phyloP scores from a whole-genome alignment of 2,797 vertebrate genomes.

The Benthosema pterotum region DNA sequence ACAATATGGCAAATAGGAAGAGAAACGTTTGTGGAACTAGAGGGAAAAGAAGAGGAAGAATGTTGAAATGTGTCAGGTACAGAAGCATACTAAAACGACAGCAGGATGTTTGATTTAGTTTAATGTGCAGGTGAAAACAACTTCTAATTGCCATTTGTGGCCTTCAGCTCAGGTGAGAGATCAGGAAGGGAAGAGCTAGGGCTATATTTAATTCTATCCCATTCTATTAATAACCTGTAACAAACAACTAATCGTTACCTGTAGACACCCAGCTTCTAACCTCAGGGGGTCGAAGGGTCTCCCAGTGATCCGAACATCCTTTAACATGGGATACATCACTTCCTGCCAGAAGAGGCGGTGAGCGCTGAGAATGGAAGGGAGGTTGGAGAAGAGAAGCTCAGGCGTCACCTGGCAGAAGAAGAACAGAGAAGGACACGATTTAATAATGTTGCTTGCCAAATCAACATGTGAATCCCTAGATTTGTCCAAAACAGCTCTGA shows the following conservation, averaged over 20 bases:
- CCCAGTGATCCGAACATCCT: conserved; percentile 72
- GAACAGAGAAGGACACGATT: conserved; percentile 10
- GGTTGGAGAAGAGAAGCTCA: conserved; percentile 82
- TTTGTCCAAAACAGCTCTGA: too few species aligned
- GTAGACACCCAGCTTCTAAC: conserved; percentile 81
- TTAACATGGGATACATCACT: conserved; percentile 80
- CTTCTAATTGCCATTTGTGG: too few species aligned
- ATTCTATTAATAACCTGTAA: too few species aligned
- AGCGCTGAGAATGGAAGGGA: conserved; percentile 77
- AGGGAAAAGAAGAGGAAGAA: conserved; percentile 10
- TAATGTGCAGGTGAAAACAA: too few species aligned
- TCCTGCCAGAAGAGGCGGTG: conserved; percentile 86
- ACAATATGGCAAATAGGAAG: conserved; percentile 81
- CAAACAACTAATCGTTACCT: conserved; percentile 59
- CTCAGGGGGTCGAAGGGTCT: conserved; percentile 81
- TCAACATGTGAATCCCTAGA: too few species aligned
- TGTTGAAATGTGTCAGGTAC: background rate
- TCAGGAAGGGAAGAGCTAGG: too few species aligned
- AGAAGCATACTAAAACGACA: background rate
- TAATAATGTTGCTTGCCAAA: background rate
- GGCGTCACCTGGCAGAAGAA: conserved; percentile 69
- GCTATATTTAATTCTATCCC: too few species aligned
- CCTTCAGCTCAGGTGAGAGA: too few species aligned
- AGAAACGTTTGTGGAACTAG: conserved; percentile 83
- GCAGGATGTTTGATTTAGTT: background rate